These are phyloP conservation scores for Lagodon rhomboides DNA, from an alignment of 2,797 vertebrate genomes.

Conservation along the genomic window DNA sequence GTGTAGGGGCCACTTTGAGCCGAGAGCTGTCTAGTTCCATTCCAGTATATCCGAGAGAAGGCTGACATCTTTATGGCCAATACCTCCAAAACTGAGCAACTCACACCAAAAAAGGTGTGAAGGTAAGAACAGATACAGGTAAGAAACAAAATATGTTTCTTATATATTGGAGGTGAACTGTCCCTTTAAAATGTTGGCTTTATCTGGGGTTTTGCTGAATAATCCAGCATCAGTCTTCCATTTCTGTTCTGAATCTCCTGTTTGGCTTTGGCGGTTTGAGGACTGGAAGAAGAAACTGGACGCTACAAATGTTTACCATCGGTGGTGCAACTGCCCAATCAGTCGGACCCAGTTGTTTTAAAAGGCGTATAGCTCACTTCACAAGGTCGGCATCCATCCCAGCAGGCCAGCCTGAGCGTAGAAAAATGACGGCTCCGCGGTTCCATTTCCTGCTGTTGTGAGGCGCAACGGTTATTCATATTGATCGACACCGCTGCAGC, in stretches of 20 bases:
- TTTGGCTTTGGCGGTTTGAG: background rate
- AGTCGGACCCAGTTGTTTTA: constrained; percentile 40
- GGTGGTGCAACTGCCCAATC: background rate
- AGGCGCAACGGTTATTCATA: constrained; percentile 36
- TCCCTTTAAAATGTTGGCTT: too few relatives aligned
- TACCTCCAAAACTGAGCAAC: too few relatives aligned
- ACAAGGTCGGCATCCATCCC: constrained; percentile 50
- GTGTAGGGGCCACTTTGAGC: too few relatives aligned
- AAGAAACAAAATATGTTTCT: too few relatives aligned
- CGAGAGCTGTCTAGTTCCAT: too few relatives aligned
- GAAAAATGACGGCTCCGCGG: constrained; percentile 38
- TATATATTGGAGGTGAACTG: too few relatives aligned
- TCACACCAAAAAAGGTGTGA: too few relatives aligned
- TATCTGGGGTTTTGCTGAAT: background rate
- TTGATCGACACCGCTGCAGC: constrained; percentile 13
- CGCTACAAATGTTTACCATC: constrained; percentile 9
- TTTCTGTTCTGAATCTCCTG: background rate
- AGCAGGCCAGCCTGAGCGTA: background rate
- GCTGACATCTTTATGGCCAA: too few relatives aligned
- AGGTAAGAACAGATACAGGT: too few relatives aligned
- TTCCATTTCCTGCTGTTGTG: constrained; percentile 37
- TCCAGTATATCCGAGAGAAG: too few relatives aligned
- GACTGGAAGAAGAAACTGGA: background rate
- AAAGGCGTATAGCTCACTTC: constrained; percentile 43
- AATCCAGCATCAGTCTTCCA: background rate